Evolutionary conservation across 2,888 invertebrate species (phyloP), one percentile per base, ranked within the genome.

Genomic region (Cybosia mesomella): DNA sequence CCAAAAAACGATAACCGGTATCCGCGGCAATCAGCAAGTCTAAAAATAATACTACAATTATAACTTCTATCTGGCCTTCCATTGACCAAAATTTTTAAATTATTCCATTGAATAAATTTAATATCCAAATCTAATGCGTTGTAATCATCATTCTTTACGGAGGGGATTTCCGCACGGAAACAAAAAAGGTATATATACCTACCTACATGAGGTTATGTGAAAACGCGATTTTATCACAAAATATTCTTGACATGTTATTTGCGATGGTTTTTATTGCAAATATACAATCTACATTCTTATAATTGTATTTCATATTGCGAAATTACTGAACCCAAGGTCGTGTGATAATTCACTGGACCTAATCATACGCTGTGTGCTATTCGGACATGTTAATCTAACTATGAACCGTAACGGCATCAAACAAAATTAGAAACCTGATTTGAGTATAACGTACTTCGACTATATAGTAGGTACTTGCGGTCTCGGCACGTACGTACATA

Each of bases 311-410:
- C 22, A 49, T 61, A 58, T 11, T 72, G 28, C 69, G 60, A 70
- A 67, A 58, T 59, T 36, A 61, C 59, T 66, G 66, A 65, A 59
- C 70, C 64, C 77, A 81, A 80, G 80, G 81, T 74, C 75, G 72
- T 72, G 65, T 73, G 72, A 70, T 79, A 75, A 81, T 79, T 61
- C 63, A 58, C 63, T 63, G 62, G 66, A 49, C 39, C 67, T 76
- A 81, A 77, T 80, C 73, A 72, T 58, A 76, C 66, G 64, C 64
- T 64, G 58, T 53, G 72, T 60, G 58, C 36, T 68, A 62, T 43
- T 68, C 63, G 66, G 69, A 71, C 73, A 73, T 72, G 73, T 72
- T 77, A 76, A 80, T 76, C 76, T 68, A 69, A 70, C 72, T 36
- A 66, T 62, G 65, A 58, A 70, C 77, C 82, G 66, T 81, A 71